These are phyloP conservation scores for Anguilla japonica DNA, from an alignment of 2,113 vertebrate species.

Conservation along the genomic window DNA sequence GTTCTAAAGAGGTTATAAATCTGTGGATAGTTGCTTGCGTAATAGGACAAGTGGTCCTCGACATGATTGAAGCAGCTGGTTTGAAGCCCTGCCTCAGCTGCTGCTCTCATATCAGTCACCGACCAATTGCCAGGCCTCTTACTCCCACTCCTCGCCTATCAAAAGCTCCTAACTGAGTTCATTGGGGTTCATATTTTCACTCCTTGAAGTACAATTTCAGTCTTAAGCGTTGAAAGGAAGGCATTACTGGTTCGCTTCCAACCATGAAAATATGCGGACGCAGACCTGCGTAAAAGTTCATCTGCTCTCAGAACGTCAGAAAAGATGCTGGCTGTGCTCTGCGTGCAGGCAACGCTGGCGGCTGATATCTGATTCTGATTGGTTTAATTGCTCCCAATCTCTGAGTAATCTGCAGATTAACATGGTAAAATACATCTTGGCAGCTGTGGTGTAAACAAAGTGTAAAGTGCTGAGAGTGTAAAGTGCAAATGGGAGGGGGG, in stretches of 20 bases:
- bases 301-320: slow-evolving; percentile 10
- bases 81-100: neutral
- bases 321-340: neutral
- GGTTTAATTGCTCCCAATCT: slow-evolving; percentile 10
- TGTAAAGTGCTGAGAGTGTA: neutral
- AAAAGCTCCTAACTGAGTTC: neutral
- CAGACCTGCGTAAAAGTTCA: slow-evolving; percentile 19
- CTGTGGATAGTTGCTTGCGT: neutral
- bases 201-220: neutral
- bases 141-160: neutral
- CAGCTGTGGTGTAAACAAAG: neutral
- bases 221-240: neutral
- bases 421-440: neutral
- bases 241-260: slow-evolving; percentile 4
- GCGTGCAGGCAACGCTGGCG: neutral
- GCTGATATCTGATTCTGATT: slow-evolving; percentile 5
- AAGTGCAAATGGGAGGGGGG: neutral
- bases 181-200: slow-evolving; percentile 1
- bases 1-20: neutral
- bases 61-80: neutral
- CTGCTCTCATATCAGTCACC: neutral
- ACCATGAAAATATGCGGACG: slow-evolving; percentile 11
- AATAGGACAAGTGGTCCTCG: neutral
- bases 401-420: neutral
- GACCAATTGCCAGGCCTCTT: neutral